phyloP scores from a whole-genome alignment of 2,797 vertebrate genomes.

The Oryzias dopingdopingensis region DNA sequence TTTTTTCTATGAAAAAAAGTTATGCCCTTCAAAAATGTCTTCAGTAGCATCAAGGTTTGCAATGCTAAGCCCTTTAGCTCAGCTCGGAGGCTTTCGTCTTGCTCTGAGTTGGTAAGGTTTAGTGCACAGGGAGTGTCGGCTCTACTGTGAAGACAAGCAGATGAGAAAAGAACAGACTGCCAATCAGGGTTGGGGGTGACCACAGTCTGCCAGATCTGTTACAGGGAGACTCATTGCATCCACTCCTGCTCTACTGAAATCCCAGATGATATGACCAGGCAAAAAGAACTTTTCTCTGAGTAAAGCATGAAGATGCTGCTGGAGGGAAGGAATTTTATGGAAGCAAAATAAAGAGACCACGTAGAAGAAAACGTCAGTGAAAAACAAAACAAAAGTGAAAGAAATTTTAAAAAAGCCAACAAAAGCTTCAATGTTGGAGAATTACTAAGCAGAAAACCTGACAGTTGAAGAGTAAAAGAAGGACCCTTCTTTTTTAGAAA shows the following conservation, averaged over 20 bases:
- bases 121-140: conserved; percentile 38
- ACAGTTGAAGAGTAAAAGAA: conserved; percentile 22
- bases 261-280: conserved; percentile 51
- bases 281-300: conserved; percentile 20
- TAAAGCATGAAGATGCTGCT: conserved; percentile 37
- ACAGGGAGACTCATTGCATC: conserved; percentile 56
- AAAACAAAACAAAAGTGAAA: neutral
- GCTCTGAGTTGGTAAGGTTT: conserved; percentile 41
- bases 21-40: conserved; percentile 1
- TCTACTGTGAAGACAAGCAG: conserved; percentile 39
- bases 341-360: conserved; percentile 41
- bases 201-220: conserved; percentile 51
- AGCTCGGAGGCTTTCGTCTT: conserved; percentile 12
- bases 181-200: conserved; percentile 55
- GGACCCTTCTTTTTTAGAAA: conserved; percentile 1
- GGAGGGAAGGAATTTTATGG: conserved; percentile 43
- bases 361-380: conserved; percentile 20
- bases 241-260: conserved; percentile 45
- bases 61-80: conserved; percentile 14
- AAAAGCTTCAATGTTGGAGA: conserved; percentile 27
- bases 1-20: neutral
- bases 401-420: conserved; percentile 11
- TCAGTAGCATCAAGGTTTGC: conserved; percentile 17
- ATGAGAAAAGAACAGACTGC: conserved; percentile 56
- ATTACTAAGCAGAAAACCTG: conserved; percentile 21